These are phyloP conservation scores for Gymnogyps californianus DNA, from an alignment of 2,113 vertebrate genomes.

Conservation along the genomic window DNA sequence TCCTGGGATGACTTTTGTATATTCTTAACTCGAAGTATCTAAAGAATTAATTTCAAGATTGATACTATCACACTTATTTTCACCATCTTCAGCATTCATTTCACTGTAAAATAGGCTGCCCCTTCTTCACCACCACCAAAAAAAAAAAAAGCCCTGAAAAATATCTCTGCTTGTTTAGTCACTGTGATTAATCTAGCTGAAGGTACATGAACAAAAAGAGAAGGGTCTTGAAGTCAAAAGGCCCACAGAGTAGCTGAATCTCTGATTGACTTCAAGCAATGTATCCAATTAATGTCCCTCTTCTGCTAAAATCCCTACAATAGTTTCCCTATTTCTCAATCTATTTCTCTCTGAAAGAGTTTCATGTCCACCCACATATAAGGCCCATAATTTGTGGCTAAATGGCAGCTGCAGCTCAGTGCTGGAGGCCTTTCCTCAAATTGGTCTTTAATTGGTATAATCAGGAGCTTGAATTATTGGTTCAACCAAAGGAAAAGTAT, in stretches of 20 bases:
- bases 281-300: conserved; percentile 52
- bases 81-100: not conserved
- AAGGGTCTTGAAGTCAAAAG: conserved; percentile 61
- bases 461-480: conserved; percentile 84
- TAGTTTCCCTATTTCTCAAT: conserved; percentile 50
- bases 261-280: conserved; percentile 63
- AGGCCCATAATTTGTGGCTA: conserved; percentile 85
- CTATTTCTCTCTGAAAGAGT: conserved; percentile 75
- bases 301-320: conserved; percentile 44
- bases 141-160: conserved; percentile 9
- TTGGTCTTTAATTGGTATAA: conserved; percentile 82
- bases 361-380: conserved; percentile 83
- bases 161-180: conserved; percentile 62
- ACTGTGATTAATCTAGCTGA: conserved; percentile 59
- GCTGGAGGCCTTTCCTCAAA: conserved; percentile 77
- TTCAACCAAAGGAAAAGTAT: conserved; percentile 74
- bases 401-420: conserved; percentile 81
- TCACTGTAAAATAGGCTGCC: not conserved
- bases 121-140: not conserved
- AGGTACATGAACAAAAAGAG: conserved; percentile 65
- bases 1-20: not conserved
- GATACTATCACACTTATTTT: not conserved
- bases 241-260: conserved; percentile 42
- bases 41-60: not conserved
- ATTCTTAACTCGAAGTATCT: not conserved